A percentile compares a stretch with the other conserved stretches of the same genome.
Evolutionary conservation across 2,888 invertebrate genomes (phyloP).

Genomic region (Cynaeus angustus): DNA sequence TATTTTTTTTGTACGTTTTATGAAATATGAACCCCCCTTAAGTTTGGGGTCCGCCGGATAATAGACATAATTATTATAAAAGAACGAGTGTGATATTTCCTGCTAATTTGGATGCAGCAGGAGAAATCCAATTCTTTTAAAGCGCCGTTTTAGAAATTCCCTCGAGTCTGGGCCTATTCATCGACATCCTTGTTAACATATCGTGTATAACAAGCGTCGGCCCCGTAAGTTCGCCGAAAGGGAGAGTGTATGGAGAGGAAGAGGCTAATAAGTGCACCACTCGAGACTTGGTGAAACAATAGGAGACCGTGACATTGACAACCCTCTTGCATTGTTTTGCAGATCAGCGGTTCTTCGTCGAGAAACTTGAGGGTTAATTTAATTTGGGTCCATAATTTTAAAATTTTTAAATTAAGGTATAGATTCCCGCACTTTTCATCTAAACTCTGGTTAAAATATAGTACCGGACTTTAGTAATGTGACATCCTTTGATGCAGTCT

Average conservation of each 20-base stretch:
- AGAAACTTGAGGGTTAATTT: slow-evolving; percentile 41
- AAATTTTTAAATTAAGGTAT: neutral
- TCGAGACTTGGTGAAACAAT: slow-evolving; percentile 57
- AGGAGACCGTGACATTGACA: slow-evolving; percentile 59
- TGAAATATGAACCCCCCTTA: neutral
- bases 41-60: neutral
- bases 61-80: neutral
- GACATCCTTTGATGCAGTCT: slow-evolving; percentile 8
- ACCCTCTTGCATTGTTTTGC: slow-evolving; percentile 50
- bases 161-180: slow-evolving; percentile 22
- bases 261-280: slow-evolving; percentile 59
- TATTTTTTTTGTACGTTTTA: neutral
- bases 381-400: slow-evolving; percentile 25
- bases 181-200: slow-evolving; percentile 45
- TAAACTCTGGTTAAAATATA: too few relatives aligned
- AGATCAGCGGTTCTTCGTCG: slow-evolving; percentile 48
- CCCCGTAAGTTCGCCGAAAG: slow-evolving; percentile 46
- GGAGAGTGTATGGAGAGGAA: slow-evolving; percentile 51
- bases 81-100: neutral
- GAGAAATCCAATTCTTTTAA: slow-evolving; percentile 4
- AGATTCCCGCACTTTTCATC: too few relatives aligned
- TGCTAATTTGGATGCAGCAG: slow-evolving; percentile 4
- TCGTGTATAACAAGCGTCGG: slow-evolving; percentile 34
- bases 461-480: neutral
- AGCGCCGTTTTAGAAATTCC: slow-evolving; percentile 2